Percentiles rank a stretch among this genome's conserved stretches.
phyloP scores from a whole-genome alignment of 2,113 vertebrate genomes.

The Eurypyga helias region DNA sequence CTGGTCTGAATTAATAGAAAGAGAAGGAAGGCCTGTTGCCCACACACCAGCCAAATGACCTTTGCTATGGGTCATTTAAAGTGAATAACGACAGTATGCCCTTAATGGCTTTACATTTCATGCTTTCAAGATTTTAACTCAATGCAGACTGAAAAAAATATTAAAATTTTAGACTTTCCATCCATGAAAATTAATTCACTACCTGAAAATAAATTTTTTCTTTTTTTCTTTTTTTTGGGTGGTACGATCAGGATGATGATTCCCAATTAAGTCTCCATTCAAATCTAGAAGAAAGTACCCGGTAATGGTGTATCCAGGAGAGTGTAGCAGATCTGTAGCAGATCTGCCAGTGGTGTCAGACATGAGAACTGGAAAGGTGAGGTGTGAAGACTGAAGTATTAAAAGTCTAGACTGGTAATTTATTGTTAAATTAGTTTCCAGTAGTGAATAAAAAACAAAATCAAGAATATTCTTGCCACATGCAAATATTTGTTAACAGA shows the following conservation, averaged over 20 bases:
- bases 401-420: not conserved
- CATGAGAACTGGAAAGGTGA: not conserved
- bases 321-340: not conserved
- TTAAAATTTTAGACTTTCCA: not conserved
- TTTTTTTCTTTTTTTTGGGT: not conserved
- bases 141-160: not conserved
- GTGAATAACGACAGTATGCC: not conserved
- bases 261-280: not conserved
- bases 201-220: too few species aligned
- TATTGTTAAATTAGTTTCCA: not conserved
- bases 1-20: not conserved
- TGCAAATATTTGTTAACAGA: not conserved
- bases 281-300: not conserved
- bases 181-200: not conserved
- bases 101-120: not conserved
- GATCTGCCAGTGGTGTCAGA: not conserved
- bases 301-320: not conserved
- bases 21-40: not conserved
- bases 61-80: not conserved
- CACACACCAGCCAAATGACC: not conserved
- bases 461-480: not conserved
- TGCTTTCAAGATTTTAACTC: not conserved
- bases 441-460: not conserved
- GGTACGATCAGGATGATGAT: not conserved
- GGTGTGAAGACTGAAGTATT: not conserved